Evolutionary conservation across 2,113 vertebrate genomes (phyloP).

Genomic region (Carassius gibelio): DNA sequence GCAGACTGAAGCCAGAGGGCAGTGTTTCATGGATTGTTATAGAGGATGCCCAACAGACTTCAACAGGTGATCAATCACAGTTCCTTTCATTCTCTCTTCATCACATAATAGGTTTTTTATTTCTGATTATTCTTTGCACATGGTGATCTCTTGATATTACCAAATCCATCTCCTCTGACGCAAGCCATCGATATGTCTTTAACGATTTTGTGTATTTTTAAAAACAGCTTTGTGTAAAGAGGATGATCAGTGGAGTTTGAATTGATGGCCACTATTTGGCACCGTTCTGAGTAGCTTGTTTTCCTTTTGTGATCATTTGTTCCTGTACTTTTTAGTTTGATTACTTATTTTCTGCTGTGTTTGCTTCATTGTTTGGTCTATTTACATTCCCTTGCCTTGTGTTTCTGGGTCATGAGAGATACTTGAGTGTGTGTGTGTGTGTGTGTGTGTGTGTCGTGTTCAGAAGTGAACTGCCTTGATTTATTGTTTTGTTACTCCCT

Average conservation of each 20-base stretch:
- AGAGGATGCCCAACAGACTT: not conserved
- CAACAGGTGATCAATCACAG: not conserved
- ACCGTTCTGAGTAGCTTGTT: not conserved
- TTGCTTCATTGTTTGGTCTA: not conserved
- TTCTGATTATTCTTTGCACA: not conserved
- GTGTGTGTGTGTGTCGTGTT: not conserved
- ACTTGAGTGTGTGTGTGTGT: not conserved
- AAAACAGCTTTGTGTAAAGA: not conserved
- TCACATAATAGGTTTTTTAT: not conserved
- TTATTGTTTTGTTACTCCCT: not conserved
- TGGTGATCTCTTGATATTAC: not conserved
- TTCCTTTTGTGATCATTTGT: not conserved
- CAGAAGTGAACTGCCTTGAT: not conserved
- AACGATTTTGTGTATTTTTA: not conserved
- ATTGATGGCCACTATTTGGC: not conserved
- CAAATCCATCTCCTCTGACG: not conserved
- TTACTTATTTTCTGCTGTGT: not conserved
- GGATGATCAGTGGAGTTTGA: not conserved
- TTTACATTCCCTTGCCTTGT: not conserved
- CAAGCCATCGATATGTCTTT: not conserved
- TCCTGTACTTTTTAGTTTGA: not conserved
- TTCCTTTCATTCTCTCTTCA: not conserved
- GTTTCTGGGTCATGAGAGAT: not conserved
- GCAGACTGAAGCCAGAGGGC: conserved; percentile 28
- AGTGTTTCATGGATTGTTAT: conserved; percentile 7